These are phyloP conservation scores for Sylvilagus bachmani DNA, from an alignment of 2,113 vertebrate species.

Conservation along the genomic window DNA sequence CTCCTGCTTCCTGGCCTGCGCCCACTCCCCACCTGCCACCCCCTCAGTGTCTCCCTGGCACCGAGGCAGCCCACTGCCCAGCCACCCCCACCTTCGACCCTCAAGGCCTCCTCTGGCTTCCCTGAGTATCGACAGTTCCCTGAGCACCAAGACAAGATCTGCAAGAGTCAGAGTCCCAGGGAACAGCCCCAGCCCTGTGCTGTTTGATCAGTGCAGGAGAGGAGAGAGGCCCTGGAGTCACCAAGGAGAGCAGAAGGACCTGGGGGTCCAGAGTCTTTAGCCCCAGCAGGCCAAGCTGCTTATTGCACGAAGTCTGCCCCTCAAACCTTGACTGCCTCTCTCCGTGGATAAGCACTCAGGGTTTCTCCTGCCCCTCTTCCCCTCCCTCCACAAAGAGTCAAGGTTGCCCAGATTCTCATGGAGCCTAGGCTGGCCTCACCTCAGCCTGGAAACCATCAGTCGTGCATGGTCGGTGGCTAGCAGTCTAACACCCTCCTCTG, in stretches of 20 bases:
- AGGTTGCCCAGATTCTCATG: background rate
- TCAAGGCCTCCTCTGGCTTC: background rate
- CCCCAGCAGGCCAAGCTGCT: background rate
- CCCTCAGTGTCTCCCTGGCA: background rate
- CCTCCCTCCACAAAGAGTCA: background rate
- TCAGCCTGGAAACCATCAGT: background rate
- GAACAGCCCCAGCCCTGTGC: no score
- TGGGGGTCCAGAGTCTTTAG: background rate
- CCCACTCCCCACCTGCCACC: background rate
- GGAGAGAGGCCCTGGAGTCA: background rate
- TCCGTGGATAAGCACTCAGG: background rate
- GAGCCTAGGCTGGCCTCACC: background rate
- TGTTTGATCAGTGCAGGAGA: background rate
- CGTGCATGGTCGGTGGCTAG: background rate
- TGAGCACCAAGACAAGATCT: fast-evolving
- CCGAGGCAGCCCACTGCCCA: background rate
- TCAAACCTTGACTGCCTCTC: background rate
- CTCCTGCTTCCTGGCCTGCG: background rate
- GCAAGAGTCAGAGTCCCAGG: background rate
- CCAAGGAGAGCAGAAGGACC: background rate
- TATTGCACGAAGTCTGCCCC: background rate
- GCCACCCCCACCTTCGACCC: background rate
- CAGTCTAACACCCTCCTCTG: background rate
- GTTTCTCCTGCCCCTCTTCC: background rate
- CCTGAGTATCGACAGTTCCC: background rate